Base-by-base conservation (phyloP, 2,888 invertebrate species). In the Philaethria dido region DNA sequence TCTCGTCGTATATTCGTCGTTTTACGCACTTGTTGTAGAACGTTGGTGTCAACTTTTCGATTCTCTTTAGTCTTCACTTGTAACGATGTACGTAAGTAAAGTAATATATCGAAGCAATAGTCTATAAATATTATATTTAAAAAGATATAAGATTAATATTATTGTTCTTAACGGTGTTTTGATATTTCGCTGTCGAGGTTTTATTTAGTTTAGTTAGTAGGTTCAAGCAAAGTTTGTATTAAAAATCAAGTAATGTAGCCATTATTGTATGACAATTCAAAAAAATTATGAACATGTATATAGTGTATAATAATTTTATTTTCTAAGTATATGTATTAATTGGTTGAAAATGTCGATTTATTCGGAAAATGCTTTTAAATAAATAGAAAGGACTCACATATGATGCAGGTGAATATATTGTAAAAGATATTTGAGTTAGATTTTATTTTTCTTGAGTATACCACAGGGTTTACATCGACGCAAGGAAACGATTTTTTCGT, bases 1-100 rank as follows among this genome's bases (percentile, higher is more conserved):
- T 42, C 50, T 50, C 25, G 20, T 36, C 18, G 33, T 55, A 18
- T 54, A 13, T 20, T 57, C 39, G 55, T 57, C 42, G 42, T 22
- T 57, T 42, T 42, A 22, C n/a, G 57, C 57, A 57, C 57, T 57
- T 57, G 39, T 42, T 57, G 20, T 57, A 55, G 55, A 39, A 39
- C 39, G 55, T 57, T 42, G n/a, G 20, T 55, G 42, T 42, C 39
- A 22, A 39, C 8, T 39, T 36, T 39, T 57, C n/a, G n/a, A 57
- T 22, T 39, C 20, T 57, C 14, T 57, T 22, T 57, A 55, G 42
- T 42, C 22, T 57, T 57, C 42, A 57, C 57, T 42, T 57, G 16
- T 57, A 22, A 25, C n/a, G 22, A 25, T 42, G 11, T 57, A 42
- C n/a, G 22, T 57, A 57, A 42, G 5, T 42, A 42, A 25, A 42